A percentile compares a stretch with the other conserved stretches of the same genome.
phyloP scores from a whole-genome alignment of 2,888 invertebrate species.

The Orthosia incerta region DNA sequence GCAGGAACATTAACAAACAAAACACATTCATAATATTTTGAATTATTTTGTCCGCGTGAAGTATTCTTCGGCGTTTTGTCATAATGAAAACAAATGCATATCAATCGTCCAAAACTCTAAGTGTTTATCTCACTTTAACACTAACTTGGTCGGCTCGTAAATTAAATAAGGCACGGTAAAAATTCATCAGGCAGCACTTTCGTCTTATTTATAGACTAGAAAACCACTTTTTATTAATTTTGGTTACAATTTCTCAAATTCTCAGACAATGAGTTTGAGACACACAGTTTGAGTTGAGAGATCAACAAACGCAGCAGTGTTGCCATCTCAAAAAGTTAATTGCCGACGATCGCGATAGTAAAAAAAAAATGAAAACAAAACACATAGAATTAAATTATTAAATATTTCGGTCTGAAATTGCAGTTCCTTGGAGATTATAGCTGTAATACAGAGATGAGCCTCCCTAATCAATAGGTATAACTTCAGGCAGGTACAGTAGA shows the following conservation, averaged over 20 bases:
- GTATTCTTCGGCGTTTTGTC: constrained; percentile 89
- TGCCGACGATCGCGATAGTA: neutral
- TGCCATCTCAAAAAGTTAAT: constrained; percentile 27
- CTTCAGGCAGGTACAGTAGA: neutral
- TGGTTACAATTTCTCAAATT: constrained; percentile 52
- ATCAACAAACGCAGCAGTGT: constrained; percentile 59
- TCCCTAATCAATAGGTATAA: neutral
- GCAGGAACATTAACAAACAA: constrained; percentile 89
- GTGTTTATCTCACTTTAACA: constrained; percentile 67
- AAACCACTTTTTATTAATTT: constrained; percentile 32
- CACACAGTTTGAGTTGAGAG: constrained; percentile 20
- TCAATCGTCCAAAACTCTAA: constrained; percentile 68
- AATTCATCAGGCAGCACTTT: constrained; percentile 47
- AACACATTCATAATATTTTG: constrained; percentile 86
- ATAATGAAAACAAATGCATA: constrained; percentile 88
- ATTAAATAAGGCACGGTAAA: constrained; percentile 64
- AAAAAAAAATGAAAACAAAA: neutral
- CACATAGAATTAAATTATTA: neutral
- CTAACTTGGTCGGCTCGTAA: constrained; percentile 21
- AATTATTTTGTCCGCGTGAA: constrained; percentile 88
- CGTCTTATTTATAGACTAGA: neutral
- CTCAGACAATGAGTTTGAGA: constrained; percentile 49
- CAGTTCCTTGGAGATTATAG: neutral
- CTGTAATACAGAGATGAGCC: neutral
- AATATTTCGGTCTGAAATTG: neutral